Conservation (phyloP, 2,797 vertebrate species). For the Darevskia mixta region DNA sequence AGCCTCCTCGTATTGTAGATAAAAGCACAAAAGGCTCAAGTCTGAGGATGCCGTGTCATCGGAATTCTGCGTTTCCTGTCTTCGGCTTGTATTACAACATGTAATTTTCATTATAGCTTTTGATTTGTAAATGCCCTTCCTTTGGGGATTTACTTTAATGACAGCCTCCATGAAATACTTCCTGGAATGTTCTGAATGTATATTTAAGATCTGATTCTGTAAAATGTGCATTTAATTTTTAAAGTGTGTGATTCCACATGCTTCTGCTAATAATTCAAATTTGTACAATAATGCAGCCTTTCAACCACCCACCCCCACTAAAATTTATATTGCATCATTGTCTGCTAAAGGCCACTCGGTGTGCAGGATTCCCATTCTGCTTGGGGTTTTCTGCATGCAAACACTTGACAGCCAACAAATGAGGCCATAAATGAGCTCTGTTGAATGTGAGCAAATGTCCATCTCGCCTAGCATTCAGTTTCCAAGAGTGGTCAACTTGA, state of each 20-base stretch:
- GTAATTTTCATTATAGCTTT: slow-evolving; percentile 65
- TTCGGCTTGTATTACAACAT: slow-evolving; percentile 63
- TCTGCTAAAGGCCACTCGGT: neutral
- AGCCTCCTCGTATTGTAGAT: slow-evolving; percentile 46
- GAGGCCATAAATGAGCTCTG: neutral
- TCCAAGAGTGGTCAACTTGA: neutral
- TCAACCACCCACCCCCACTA: neutral
- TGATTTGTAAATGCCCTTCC: slow-evolving; percentile 57
- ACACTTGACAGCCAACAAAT: neutral
- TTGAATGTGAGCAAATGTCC: neutral
- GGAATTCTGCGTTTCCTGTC: slow-evolving; percentile 47
- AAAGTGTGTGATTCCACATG: slow-evolving; percentile 43
- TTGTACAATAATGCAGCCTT: slow-evolving; percentile 20
- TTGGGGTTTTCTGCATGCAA: neutral
- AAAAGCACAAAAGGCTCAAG: slow-evolving; percentile 56
- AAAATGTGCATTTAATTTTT: slow-evolving; percentile 57
- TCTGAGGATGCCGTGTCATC: slow-evolving; percentile 55
- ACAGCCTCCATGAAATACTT: slow-evolving; percentile 50
- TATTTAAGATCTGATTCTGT: slow-evolving; percentile 40
- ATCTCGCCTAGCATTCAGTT: neutral
- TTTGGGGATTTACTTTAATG: slow-evolving; percentile 57
- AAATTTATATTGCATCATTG: neutral
- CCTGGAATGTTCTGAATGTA: slow-evolving; percentile 62
- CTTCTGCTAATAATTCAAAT: slow-evolving; percentile 47
- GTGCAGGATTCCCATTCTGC: neutral